Evolutionary conservation across 2,888 invertebrate genomes (phyloP), one percentile per base, ranked within the genome.

Genomic region (Cataglyphis albicans): DNA sequence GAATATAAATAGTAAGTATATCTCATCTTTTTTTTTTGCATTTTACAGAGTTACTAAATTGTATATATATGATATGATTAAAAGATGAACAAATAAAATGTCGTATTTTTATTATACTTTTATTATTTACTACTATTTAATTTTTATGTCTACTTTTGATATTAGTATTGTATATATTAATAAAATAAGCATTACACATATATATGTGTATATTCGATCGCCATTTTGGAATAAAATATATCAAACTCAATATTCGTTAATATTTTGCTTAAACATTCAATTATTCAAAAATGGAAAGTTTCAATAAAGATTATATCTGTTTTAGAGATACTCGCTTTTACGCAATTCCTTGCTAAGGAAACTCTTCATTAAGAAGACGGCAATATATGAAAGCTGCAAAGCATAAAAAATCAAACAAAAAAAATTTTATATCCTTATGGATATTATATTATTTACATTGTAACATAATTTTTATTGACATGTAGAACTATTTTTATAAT

Each of bases 271-370:
- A 21, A 57, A 68, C 29, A 21, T 72, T 82, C 59, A 65, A 76
- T 72, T 76, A 81, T 83, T 84, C 21, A 44, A 64, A 48, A 55
- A 21, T 63, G 64, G 29, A 38, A 67, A 44, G 15, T 59, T 67
- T 35, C 48, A 29, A 74, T 35, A 10, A 86, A 21, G 32, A 68
- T 38, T 74, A n/a, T 48, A 29, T 76, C 44, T 68, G 25, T 90
- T 92, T 70, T 87, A 92, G 92, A 86, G 61, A 92, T 93, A 82
- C 76, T 93, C 61, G 88, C 83, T 0, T 89, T 89, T 63, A 93
- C 93, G 9, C 92, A 93, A 65, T 93, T 91, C 78, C 59, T 93
- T 15, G 84, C 68, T 38, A 81, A 82, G 25, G 90, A 89, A 7
- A 68, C 68, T 57, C 9, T 74, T n/a, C 64, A 41, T 15, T 83